These are phyloP conservation scores for Artibeus jamaicensis DNA, from an alignment of 2,797 vertebrate species.

Conservation along the genomic window DNA sequence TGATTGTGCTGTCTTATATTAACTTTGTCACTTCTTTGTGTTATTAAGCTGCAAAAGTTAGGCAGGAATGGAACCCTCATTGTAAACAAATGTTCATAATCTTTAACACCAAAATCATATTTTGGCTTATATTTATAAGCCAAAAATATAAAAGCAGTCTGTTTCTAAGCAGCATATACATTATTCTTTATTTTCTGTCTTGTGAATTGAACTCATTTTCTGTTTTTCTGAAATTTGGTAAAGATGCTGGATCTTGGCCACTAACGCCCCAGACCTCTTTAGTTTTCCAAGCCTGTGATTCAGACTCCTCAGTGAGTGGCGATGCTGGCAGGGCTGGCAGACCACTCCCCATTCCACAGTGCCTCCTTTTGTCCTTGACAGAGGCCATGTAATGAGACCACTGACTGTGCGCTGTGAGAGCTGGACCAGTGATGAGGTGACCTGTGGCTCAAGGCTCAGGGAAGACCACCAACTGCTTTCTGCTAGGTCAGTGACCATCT, in stretches of 20 bases:
- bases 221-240: slow-evolving; percentile 38
- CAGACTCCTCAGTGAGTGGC: background rate
- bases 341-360: background rate
- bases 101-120: slow-evolving; percentile 5
- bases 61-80: background rate
- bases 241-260: background rate
- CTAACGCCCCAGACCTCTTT: background rate
- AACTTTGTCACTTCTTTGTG: background rate
- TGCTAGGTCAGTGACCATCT: slow-evolving; percentile 67
- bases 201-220: background rate
- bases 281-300: background rate
- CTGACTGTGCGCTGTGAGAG: slow-evolving; percentile 38
- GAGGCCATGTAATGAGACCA: background rate
- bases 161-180: background rate
- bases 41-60: slow-evolving; percentile 40
- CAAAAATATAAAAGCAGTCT: background rate
- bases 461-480: slow-evolving; percentile 61
- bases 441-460: slow-evolving; percentile 49
- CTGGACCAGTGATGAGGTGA: slow-evolving; percentile 35
- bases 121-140: background rate
- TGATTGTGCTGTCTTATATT: background rate
- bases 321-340: background rate
- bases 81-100: slow-evolving; percentile 35
- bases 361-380: slow-evolving; percentile 49
- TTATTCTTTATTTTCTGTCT: background rate